phyloP scores from a whole-genome alignment of 1,140 invertebrate species.

The Lepidurus arcticus region DNA sequence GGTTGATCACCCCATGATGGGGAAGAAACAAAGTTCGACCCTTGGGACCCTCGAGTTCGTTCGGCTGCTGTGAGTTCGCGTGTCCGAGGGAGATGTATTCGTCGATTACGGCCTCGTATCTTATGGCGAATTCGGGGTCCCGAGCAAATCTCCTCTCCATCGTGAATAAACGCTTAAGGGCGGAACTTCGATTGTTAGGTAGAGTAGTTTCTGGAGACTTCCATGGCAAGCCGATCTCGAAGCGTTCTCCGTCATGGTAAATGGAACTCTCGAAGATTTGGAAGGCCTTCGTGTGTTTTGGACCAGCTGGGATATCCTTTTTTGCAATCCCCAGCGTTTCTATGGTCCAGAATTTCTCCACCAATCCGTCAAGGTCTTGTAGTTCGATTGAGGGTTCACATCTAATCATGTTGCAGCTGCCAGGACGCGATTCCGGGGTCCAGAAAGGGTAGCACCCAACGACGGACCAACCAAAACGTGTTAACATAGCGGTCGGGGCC shows the following conservation, averaged over 20 bases:
- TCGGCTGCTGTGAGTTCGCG: not conserved
- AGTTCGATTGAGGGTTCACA: not conserved
- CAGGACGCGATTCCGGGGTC: not conserved
- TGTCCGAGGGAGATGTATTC: constrained; percentile 27
- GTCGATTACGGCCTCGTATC: constrained; percentile 14
- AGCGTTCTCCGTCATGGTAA: not conserved
- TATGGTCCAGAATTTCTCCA: constrained; percentile 4
- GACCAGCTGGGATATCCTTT: not conserved
- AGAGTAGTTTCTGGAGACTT: not conserved
- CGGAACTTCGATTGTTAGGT: constrained; percentile 24
- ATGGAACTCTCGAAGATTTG: not conserved
- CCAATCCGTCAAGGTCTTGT: not conserved
- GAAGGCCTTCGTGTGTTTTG: constrained; percentile 16
- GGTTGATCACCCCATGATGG: too few species aligned
- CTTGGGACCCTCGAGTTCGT: too few species aligned
- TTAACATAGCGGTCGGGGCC: constrained; percentile 26
- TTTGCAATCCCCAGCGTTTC: not conserved
- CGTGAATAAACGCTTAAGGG: not conserved
- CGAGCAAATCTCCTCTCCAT: not conserved
- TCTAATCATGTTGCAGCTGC: not conserved
- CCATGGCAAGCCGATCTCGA: not conserved
- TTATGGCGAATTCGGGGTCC: not conserved
- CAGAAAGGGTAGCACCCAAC: not conserved
- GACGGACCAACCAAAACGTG: constrained; percentile 15
- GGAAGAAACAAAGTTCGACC: too few species aligned